A percentile compares a stretch with the other conserved stretches of the same genome.
Evolutionary conservation across 2,888 invertebrate genomes (phyloP).

Genomic region (Netelia virgata): DNA sequence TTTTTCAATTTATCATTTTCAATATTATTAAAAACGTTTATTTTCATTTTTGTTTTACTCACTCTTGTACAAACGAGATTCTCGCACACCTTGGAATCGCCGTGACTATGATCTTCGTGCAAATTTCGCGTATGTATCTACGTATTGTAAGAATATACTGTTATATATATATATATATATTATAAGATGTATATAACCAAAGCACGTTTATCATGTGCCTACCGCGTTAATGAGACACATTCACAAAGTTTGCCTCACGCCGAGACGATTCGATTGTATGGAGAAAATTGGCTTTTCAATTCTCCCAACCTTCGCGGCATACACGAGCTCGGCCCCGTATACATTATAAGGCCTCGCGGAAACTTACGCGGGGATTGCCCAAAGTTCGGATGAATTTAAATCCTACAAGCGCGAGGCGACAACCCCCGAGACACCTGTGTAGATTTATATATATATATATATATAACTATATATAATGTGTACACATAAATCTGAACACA

Average conservation of each 20-base stretch:
- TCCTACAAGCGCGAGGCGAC: slow-evolving; percentile 76
- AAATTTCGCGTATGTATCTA: neutral
- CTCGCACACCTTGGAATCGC: too few species aligned
- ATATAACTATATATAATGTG: slow-evolving; percentile 35
- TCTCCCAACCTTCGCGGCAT: slow-evolving; percentile 66
- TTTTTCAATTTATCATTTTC: too few species aligned
- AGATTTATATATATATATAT: slow-evolving; percentile 29
- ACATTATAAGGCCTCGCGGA: slow-evolving; percentile 62
- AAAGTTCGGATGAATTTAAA: slow-evolving; percentile 82
- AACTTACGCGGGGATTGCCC: slow-evolving; percentile 75
- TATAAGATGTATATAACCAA: slow-evolving; percentile 38
- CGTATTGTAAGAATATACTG: neutral
- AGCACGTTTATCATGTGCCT: slow-evolving; percentile 66
- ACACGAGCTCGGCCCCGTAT: slow-evolving; percentile 53
- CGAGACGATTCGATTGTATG: slow-evolving; percentile 83
- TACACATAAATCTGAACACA: slow-evolving; percentile 18
- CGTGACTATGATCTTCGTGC: too few species aligned
- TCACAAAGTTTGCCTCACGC: slow-evolving; percentile 82
- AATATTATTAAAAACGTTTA: too few species aligned
- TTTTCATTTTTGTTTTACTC: too few species aligned
- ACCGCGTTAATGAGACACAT: slow-evolving; percentile 83
- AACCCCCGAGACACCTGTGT: slow-evolving; percentile 20
- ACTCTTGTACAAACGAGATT: too few species aligned
- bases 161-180: slow-evolving; percentile 42
- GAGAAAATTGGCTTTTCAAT: slow-evolving; percentile 84